Conservation (phyloP, 30 jellyfish, hydroid and myxozoan species). For the Nemopilema nomurai region DNA sequence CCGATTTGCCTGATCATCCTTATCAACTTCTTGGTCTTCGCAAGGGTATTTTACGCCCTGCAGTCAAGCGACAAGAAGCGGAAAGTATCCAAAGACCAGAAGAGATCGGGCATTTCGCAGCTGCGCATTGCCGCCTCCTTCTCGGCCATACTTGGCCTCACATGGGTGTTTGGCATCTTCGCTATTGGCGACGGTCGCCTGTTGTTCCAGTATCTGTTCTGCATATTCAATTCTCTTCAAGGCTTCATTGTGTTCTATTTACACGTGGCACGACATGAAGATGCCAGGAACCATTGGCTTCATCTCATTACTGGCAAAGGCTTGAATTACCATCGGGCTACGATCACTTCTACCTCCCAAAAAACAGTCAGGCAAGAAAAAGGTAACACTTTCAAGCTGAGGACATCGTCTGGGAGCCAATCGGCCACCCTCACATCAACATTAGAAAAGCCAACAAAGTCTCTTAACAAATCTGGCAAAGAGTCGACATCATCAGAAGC, state of each 20-base stretch:
- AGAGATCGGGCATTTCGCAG: constrained; percentile 43
- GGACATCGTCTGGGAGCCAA: background rate
- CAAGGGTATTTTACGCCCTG: constrained; percentile 38
- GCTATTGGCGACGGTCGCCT: constrained; percentile 61
- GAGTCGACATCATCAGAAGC: background rate
- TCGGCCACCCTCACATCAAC: constrained; percentile 13
- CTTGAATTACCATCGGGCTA: constrained; percentile 46
- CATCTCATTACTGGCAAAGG: constrained; percentile 54
- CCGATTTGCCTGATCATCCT: constrained; percentile 42
- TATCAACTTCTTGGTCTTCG: constrained; percentile 33
- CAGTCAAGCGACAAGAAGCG: constrained; percentile 35
- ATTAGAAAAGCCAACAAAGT: background rate
- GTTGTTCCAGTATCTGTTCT: constrained; percentile 51
- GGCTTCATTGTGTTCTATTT: constrained; percentile 48
- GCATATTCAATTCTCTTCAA: constrained; percentile 66
- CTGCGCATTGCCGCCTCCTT: constrained; percentile 50
- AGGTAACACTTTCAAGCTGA: background rate
- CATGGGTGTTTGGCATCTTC: constrained; percentile 69
- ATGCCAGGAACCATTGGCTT: constrained; percentile 58
- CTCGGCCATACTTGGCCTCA: constrained; percentile 63
- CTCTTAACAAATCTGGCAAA: background rate
- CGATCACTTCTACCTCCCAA: constrained; percentile 16
- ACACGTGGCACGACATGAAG: constrained; percentile 50
- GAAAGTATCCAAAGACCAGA: constrained; percentile 45
- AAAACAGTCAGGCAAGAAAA: constrained; percentile 8